These are phyloP conservation scores for Phoeniculus purpureus DNA, from an alignment of 2,797 vertebrate genomes.

Conservation along the genomic window DNA sequence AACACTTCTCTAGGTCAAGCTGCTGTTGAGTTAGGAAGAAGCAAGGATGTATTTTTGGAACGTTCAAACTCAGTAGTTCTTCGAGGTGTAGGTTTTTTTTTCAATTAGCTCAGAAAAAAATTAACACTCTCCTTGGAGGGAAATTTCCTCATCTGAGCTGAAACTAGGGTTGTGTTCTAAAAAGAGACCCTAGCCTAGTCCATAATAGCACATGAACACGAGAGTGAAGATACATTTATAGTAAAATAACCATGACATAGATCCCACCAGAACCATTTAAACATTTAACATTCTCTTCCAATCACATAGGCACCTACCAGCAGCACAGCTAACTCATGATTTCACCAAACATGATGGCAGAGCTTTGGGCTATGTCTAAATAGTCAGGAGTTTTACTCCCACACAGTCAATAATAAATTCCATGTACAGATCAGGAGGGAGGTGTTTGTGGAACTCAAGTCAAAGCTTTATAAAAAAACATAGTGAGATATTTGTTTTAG, in stretches of 20 bases:
- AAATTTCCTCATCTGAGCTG: neutral
- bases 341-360: neutral
- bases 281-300: neutral
- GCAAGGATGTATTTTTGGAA: neutral
- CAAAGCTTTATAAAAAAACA: neutral
- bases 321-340: neutral
- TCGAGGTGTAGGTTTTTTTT: neutral
- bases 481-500: neutral
- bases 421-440: neutral
- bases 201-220: fast-evolving
- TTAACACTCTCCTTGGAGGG: neutral
- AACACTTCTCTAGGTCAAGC: neutral
- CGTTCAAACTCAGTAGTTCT: neutral
- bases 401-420: neutral
- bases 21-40: neutral
- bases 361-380: neutral
- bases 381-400: neutral
- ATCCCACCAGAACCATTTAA: neutral
- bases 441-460: neutral
- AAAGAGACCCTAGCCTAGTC: neutral
- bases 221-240: neutral
- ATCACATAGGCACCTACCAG: neutral
- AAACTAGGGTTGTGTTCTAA: neutral
- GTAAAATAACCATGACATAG: neutral
- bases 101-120: neutral